Percentiles rank a stretch among this genome's conserved stretches.
Evolutionary conservation across 2,113 vertebrate genomes (phyloP).

Genomic region (Rattus norvegicus): GRCr8 NC_086034.1:29375001-29375500

Average conservation of each 20-base stretch:
- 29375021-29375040: neutral
- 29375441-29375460: neutral
- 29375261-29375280: neutral
- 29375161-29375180: neutral
- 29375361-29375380: too few species aligned
- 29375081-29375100: neutral
- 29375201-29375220: too few species aligned
- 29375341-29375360: neutral
- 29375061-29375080: neutral
- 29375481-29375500: neutral
- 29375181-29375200: neutral
- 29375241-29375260: neutral
- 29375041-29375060: slow-evolving; percentile 3
- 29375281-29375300: neutral
- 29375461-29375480: too few species aligned
- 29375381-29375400: neutral
- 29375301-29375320: neutral
- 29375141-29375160: neutral
- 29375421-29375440: neutral
- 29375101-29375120: neutral
- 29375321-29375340: neutral
- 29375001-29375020: neutral
- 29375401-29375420: neutral
- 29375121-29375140: neutral
- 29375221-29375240: neutral